Conservation (phyloP, 2,113 vertebrate species). For the Mastomys coucha region DNA sequence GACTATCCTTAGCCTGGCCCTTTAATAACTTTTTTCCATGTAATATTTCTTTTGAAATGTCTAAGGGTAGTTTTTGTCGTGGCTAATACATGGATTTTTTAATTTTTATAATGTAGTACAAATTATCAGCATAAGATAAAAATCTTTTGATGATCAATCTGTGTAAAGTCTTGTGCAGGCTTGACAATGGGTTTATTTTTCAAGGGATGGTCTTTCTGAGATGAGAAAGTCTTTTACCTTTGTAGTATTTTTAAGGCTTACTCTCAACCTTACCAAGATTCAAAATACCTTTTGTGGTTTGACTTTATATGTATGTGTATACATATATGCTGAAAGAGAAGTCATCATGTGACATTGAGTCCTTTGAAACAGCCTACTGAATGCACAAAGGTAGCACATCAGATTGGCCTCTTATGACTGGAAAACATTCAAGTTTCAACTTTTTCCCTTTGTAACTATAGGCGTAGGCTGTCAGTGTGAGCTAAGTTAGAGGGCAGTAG, state of each 20-base stretch:
- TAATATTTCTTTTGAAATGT: conserved; percentile 25
- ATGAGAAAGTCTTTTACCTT: not conserved
- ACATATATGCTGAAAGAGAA: not conserved
- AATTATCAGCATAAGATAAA: not conserved
- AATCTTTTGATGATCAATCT: conserved; percentile 5
- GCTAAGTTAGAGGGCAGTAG: not conserved
- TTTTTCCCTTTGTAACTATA: not conserved
- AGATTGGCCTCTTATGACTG: not conserved
- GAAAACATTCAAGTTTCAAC: not conserved
- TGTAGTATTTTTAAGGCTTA: conserved; percentile 9
- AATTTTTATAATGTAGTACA: conserved; percentile 9
- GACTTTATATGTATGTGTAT: not conserved
- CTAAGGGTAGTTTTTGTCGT: conserved; percentile 14
- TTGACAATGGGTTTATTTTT: conserved; percentile 22
- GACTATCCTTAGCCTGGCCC: not conserved
- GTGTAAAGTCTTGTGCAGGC: not conserved
- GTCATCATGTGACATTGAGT: not conserved
- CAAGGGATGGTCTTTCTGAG: not conserved
- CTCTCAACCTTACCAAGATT: conserved; percentile 12
- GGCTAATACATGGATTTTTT: not conserved
- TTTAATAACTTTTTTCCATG: conserved; percentile 4
- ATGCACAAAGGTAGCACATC: not conserved
- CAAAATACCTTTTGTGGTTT: conserved; percentile 30
- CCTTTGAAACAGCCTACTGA: not conserved
- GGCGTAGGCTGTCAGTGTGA: not conserved